Base-by-base conservation (phyloP, 2,113 vertebrate genomes). In the Promerops cafer region DNA sequence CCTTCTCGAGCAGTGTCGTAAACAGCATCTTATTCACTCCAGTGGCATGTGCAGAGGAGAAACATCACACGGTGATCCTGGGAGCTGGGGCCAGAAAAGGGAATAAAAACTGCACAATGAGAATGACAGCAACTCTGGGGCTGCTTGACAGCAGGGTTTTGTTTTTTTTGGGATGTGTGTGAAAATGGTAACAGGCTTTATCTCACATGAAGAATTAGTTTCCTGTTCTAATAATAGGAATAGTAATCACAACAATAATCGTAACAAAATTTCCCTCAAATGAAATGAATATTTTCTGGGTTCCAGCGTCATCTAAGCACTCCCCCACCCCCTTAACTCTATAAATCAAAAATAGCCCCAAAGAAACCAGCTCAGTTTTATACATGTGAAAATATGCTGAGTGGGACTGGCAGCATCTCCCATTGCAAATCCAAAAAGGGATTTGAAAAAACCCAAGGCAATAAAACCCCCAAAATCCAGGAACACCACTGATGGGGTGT, bases 201-300 rank as follows among this genome's bases (percentile, higher is more conserved):
- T 97, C 92, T 97, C 93, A 94, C 61, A 81, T 53, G 69, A 95
- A 91, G 54, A 95, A 91, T 96, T 90, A 96, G 57, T 22, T 95
- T 97, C 89, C 95, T 95, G 81, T 92, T 71, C 82, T 90, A 88
- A 83, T 91, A 96, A 82, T 69, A 87, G 44, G 2, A 87, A 61
- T 44, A 83, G 63, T 49, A 82, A 91, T 52, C 44, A n/a, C 40
- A 33, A 26, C 30, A 66, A 30, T 47, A 47, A 65, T 39, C 8
- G 5, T 15, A 66, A 71, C 28, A 75, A 93, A 89, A 72, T 76
- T 64, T 3, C 1, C 72, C 65, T 37, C 27, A 50, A 88, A 87
- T 89, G 12, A 84, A 96, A 87, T 49, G 2, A 95, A n/a, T 70
- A 31, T 26, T 72, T 90, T 80, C 53, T 49, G 30, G n/a, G 83